Percentiles rank a stretch among this genome's conserved stretches.
Evolutionary conservation across 2,797 vertebrate genomes (phyloP).

Genomic region (Pogonophryne albipinna): DNA sequence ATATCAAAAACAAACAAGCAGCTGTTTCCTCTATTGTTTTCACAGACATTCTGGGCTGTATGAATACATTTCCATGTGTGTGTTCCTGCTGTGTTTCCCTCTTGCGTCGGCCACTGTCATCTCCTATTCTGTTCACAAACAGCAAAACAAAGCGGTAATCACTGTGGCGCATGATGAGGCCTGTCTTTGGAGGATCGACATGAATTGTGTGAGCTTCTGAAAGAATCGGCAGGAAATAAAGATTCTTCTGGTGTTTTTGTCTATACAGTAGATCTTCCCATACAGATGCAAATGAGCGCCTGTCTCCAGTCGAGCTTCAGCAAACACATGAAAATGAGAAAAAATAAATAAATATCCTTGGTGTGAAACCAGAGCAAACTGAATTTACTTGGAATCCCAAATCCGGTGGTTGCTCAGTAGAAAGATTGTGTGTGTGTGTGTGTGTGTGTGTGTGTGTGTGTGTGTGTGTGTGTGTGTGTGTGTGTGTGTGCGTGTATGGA

Average conservation of each 20-base stretch:
- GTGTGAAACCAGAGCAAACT: slow-evolving; percentile 54
- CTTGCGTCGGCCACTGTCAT: slow-evolving; percentile 68
- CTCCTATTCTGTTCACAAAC: slow-evolving; percentile 79
- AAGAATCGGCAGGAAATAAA: slow-evolving; percentile 72
- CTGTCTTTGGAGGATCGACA: slow-evolving; percentile 74
- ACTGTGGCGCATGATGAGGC: slow-evolving; percentile 70
- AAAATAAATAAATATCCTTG: slow-evolving; percentile 50
- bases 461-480: no score
- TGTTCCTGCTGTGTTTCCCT: slow-evolving; percentile 59
- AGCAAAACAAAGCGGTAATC: slow-evolving; percentile 82
- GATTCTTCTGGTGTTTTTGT: slow-evolving; percentile 75
- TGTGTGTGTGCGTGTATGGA: slow-evolving; percentile 9
- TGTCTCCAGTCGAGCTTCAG: slow-evolving; percentile 60
- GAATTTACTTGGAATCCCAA: slow-evolving; percentile 60
- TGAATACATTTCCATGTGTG: slow-evolving; percentile 68
- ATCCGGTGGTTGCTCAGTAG: slow-evolving; percentile 47
- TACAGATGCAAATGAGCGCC: slow-evolving; percentile 85
- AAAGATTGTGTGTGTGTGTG: slow-evolving; percentile 14
- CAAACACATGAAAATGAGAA: slow-evolving; percentile 67
- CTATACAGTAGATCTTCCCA: slow-evolving; percentile 75
- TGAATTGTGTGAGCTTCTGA: slow-evolving; percentile 71
- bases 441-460: slow-evolving; percentile 24
- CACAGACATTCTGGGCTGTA: slow-evolving; percentile 58
- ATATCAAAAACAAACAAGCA: slow-evolving; percentile 68
- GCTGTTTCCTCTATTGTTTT: slow-evolving; percentile 64